phyloP scores from a whole-genome alignment of 2,113 vertebrate genomes.

The Argyrosomus japonicus region DNA sequence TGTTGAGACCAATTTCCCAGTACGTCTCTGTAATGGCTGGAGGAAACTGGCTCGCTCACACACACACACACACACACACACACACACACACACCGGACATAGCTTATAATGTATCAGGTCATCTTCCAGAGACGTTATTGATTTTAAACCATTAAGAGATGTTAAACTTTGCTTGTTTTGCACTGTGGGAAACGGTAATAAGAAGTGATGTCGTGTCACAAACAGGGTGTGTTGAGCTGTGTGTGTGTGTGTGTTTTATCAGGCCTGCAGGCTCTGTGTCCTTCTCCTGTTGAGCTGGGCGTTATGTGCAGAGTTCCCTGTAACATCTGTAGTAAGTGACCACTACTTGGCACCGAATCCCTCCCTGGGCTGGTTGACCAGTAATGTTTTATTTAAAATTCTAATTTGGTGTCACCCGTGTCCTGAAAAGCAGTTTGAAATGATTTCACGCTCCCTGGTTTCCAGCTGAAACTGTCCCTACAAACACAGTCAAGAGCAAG shows the following conservation, averaged over 20 bases:
- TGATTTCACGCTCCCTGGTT: slow-evolving; percentile 38
- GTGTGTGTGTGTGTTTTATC: slow-evolving; percentile 69
- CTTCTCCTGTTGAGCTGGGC: slow-evolving; percentile 77
- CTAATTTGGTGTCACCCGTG: slow-evolving; percentile 22
- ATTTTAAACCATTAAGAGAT: background rate
- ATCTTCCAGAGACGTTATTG: slow-evolving; percentile 1
- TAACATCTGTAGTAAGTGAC: slow-evolving; percentile 88
- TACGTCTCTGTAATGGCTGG: slow-evolving; percentile 30
- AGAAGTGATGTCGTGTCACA: background rate
- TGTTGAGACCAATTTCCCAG: slow-evolving; percentile 17
- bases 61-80: slow-evolving; percentile 8
- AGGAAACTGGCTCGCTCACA: slow-evolving; percentile 18
- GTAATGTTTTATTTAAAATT: slow-evolving; percentile 12
- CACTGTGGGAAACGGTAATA: background rate
- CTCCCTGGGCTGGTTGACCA: slow-evolving; percentile 25
- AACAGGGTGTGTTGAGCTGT: slow-evolving; percentile 41
- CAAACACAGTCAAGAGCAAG: background rate
- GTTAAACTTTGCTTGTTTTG: background rate
- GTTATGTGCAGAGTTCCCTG: slow-evolving; percentile 85
- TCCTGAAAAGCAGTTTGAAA: slow-evolving; percentile 35
- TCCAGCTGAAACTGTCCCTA: slow-evolving; percentile 17
- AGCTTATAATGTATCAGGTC: slow-evolving; percentile 19
- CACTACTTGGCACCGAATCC: slow-evolving; percentile 35
- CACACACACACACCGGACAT: slow-evolving; percentile 9
- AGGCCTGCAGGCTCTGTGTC: slow-evolving; percentile 81